Evolutionary conservation across 92 coral and sea anemone genomes (phyloP), one percentile per base, ranked within the genome.

Genomic region (Muricea muricata): DNA sequence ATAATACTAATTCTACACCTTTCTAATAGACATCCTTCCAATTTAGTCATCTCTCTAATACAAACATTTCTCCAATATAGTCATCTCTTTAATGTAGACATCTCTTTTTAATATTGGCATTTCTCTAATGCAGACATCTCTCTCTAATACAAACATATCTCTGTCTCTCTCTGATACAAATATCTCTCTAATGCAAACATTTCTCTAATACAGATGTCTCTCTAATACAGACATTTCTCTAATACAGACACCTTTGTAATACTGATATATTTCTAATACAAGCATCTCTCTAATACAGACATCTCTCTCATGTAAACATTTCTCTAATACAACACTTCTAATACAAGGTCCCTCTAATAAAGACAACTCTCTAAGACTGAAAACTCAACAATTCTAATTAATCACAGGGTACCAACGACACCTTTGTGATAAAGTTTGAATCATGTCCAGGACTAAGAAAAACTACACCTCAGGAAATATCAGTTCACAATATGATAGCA

Each of bases 401-500:
- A 54, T 54, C 70, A 37, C 13, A 96, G 99, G 94, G 90, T 40
- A 79, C 90, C 31, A 87, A 87, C 70, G 97, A 88, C 25, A 88
- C 81, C 40, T 96, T 96, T 78, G 78, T 96, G 7, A 89, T 96
- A 34, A 94, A 96, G 50, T 96, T 96, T 88, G 92, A 89, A 70
- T 81, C 91, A 58, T 96, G 99, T 56, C 93, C 96, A 5, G 93
- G 94, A 18, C 85, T 93, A 34, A 89, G 90, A 68, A 93, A 93
- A 47, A 83, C 97, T 9, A 88, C 82, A 81, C 93, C 90, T 11
- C 99, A 96, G 69, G 99, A 96, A 24, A 90, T 89, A 32, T 87
- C 93, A 31, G 77, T 96, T 17, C 88, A 84, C 79, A 91, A 96
- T 75, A 83, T 94, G 93, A 82, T 96, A 50, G 92, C 99, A 18